phyloP scores from a whole-genome alignment of 2,888 invertebrate genomes.

The Reticulitermes lucifugus region DNA sequence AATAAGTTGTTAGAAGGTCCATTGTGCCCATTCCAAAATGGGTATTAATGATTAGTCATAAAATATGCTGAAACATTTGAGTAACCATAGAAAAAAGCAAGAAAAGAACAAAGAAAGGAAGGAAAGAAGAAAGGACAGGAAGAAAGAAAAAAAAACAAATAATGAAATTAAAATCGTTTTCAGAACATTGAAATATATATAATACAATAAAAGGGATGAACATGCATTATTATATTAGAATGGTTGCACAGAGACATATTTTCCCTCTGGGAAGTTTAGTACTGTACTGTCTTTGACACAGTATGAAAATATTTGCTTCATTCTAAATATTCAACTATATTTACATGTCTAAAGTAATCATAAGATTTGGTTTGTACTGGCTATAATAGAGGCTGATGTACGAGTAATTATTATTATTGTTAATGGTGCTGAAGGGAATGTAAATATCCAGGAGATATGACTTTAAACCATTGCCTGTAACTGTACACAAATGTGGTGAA shows the following conservation, averaged over 20 bases:
- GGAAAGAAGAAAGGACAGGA: no score
- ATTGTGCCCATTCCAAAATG: not conserved
- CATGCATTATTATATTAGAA: not conserved
- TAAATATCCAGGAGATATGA: no score
- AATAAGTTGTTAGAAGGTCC: not conserved
- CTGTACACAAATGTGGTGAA: no score
- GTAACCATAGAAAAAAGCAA: not conserved
- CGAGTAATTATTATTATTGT: not conserved
- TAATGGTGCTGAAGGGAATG: not conserved
- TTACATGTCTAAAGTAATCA: not conserved
- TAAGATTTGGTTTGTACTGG: not conserved
- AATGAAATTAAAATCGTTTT: not conserved
- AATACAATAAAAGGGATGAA: conserved; percentile 5
- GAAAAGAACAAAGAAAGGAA: no score
- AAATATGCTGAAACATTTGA: not conserved
- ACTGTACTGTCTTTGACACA: no score
- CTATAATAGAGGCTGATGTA: not conserved
- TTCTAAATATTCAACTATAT: conserved; percentile 21
- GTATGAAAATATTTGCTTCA: no score
- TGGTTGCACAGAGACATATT: not conserved
- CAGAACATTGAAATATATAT: not conserved
- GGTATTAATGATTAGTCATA: not conserved
- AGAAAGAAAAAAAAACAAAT: no score
- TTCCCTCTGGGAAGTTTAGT: no score
- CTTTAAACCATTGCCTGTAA: no score